Evolutionary conservation across 2,797 vertebrate genomes (phyloP).

Genomic region (Telmatherina bonti): DNA sequence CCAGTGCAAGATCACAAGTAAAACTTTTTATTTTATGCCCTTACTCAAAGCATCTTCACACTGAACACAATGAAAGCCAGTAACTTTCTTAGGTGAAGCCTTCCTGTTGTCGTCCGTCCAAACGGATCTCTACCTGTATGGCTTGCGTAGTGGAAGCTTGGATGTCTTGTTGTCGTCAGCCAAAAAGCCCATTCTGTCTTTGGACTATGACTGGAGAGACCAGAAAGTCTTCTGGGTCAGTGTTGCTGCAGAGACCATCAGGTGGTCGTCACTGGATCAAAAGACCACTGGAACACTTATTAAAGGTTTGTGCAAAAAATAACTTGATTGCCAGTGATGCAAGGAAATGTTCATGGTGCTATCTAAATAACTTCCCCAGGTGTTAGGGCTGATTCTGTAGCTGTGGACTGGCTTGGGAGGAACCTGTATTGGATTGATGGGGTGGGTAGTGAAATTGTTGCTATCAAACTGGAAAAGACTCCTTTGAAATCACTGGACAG

Average conservation of each 20-base stretch:
- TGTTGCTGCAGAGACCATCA: slow-evolving; percentile 84
- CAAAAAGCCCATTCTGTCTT: slow-evolving; percentile 82
- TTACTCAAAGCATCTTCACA: neutral
- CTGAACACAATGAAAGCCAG: neutral
- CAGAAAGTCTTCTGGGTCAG: slow-evolving; percentile 90
- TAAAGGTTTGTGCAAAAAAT: slow-evolving; percentile 81
- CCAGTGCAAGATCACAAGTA: slow-evolving; percentile 88
- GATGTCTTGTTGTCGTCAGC: slow-evolving; percentile 81
- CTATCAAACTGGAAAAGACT: slow-evolving; percentile 72
- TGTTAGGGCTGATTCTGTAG: slow-evolving; percentile 87
- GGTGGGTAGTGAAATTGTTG: slow-evolving; percentile 84
- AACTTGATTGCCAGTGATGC: neutral
- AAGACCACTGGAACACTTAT: slow-evolving; percentile 86
- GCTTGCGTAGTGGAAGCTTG: slow-evolving; percentile 82
- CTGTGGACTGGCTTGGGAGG: slow-evolving; percentile 92
- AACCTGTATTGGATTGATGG: slow-evolving; percentile 94
- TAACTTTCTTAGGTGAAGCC: slow-evolving; percentile 79
- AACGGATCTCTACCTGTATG: slow-evolving; percentile 84
- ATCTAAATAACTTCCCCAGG: slow-evolving; percentile 70
- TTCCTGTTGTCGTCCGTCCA: slow-evolving; percentile 85
- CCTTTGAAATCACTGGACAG: slow-evolving; percentile 75
- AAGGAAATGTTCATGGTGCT: too few relatives aligned
- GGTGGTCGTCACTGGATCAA: slow-evolving; percentile 86
- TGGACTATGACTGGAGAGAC: slow-evolving; percentile 91
- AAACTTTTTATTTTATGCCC: slow-evolving; percentile 6